Conservation (phyloP, 2,113 vertebrate genomes). For the Dipodomys ordii region DNA sequence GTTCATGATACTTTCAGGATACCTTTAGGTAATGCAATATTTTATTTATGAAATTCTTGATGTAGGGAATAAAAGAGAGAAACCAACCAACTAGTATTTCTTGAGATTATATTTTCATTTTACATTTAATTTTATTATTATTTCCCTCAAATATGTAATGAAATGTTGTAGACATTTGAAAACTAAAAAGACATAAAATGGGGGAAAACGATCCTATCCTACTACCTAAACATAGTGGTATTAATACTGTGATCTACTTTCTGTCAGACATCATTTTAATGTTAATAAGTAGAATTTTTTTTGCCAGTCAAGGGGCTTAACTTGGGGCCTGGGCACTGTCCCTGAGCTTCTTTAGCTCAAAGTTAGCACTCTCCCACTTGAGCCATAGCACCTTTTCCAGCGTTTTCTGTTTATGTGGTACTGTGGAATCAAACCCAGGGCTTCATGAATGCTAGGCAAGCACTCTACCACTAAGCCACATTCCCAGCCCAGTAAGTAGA, state of each 20-base stretch:
- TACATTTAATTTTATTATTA: conserved; percentile 18
- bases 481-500: not conserved
- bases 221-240: not conserved
- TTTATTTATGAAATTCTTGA: not conserved
- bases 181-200: not conserved
- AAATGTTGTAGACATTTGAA: not conserved
- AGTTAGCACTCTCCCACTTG: no score
- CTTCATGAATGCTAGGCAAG: no score
- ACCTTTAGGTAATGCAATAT: not conserved
- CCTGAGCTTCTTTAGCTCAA: no score
- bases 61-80: not conserved
- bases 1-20: not conserved
- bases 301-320: no score
- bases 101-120: not conserved
- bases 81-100: not conserved
- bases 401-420: no score
- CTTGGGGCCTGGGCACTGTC: no score
- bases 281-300: not conserved
- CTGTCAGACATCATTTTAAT: not conserved
- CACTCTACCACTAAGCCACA: no score
- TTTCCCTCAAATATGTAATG: not conserved
- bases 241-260: not conserved
- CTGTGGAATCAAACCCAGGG: no score
- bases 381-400: no score
- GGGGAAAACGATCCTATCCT: not conserved